These are phyloP conservation scores for Drosophila macrospina DNA, from an alignment of 2,888 invertebrate genomes.

Conservation along the genomic window DNA sequence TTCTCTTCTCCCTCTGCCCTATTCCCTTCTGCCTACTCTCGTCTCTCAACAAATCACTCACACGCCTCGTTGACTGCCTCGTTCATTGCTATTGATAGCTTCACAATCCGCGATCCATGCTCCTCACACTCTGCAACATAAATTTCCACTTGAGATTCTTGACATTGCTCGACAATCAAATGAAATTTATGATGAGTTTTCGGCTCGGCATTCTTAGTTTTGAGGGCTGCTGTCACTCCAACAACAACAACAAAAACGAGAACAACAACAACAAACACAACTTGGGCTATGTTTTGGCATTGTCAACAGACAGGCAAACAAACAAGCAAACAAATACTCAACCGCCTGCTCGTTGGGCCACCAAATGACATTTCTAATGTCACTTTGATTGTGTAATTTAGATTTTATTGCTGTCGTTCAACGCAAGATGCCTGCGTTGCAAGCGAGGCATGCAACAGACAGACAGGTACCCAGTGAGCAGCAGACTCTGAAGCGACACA, in stretches of 20 bases:
- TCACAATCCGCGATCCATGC: constrained; percentile 22
- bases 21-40: too few relatives aligned
- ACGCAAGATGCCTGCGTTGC: constrained; percentile 47
- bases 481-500: background rate
- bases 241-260: background rate
- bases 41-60: constrained; percentile 68
- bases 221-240: constrained; percentile 27
- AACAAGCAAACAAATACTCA: constrained; percentile 41
- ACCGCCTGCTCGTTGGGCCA: constrained; percentile 33
- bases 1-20: constrained; percentile 30
- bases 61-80: constrained; percentile 70
- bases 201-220: constrained; percentile 4
- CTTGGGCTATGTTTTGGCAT: constrained; percentile 72
- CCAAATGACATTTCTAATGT: constrained; percentile 71
- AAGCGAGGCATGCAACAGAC: constrained; percentile 50
- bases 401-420: constrained; percentile 69
- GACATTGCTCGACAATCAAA: constrained; percentile 73
- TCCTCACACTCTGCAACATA: constrained; percentile 49
- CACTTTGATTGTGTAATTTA: constrained; percentile 77
- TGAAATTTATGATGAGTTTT: constrained; percentile 71
- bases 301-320: constrained; percentile 65
- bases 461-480: constrained; percentile 45
- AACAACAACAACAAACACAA: background rate
- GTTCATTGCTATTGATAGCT: constrained; percentile 50
- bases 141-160: constrained; percentile 73